A percentile compares a stretch with the other conserved stretches of the same genome.
These are phyloP conservation scores for Stratiomys singularior DNA, from an alignment of 2,888 invertebrate species.

Conservation along the genomic window DNA sequence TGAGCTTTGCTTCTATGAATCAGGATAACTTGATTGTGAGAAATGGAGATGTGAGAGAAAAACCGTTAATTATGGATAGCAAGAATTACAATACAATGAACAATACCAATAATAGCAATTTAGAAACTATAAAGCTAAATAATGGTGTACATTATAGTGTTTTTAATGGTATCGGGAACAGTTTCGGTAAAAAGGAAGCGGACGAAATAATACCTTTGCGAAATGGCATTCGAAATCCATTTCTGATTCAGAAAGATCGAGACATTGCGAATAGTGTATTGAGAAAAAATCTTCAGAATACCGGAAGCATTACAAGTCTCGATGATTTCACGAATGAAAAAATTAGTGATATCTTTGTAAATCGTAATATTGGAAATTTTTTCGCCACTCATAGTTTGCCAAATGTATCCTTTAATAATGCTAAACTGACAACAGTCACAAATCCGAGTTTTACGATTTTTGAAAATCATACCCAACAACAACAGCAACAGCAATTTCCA, in stretches of 20 bases:
- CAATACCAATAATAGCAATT: slow-evolving; percentile 12
- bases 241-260: slow-evolving; percentile 19
- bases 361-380: slow-evolving; percentile 49
- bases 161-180: slow-evolving; percentile 43
- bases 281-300: slow-evolving; percentile 43
- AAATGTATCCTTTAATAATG: slow-evolving; percentile 51
- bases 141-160: slow-evolving; percentile 50
- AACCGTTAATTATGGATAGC: not conserved
- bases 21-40: slow-evolving; percentile 41
- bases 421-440: slow-evolving; percentile 8
- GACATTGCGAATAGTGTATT: slow-evolving; percentile 44
- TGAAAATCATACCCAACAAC: slow-evolving; percentile 45
- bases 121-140: slow-evolving; percentile 24
- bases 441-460: slow-evolving; percentile 51
- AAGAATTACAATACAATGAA: slow-evolving; percentile 31
- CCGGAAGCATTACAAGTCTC: not conserved
- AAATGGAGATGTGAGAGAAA: slow-evolving; percentile 38
- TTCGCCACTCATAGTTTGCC: slow-evolving; percentile 36
- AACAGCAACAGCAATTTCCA: not conserved
- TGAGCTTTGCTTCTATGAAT: slow-evolving; percentile 50
- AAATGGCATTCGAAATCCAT: slow-evolving; percentile 26
- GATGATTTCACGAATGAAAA: slow-evolving; percentile 50
- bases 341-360: slow-evolving; percentile 54
- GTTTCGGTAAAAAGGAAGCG: slow-evolving; percentile 42
- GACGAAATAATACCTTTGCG: slow-evolving; percentile 6